phyloP scores from a whole-genome alignment of 2,113 vertebrate genomes.

The Alces alces region DNA sequence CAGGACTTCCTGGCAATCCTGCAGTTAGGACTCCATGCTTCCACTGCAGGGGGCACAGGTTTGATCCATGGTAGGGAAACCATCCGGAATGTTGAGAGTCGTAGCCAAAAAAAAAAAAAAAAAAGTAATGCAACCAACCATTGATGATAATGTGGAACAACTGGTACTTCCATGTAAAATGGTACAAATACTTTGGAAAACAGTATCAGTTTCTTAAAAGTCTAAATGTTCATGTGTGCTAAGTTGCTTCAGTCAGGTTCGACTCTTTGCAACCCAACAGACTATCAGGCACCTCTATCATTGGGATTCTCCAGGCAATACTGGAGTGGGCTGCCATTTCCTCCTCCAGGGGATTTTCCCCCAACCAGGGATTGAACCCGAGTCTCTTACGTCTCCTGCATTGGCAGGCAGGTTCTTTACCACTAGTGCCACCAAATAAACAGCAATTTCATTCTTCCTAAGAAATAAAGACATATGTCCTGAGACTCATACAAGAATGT shows the following conservation, averaged over 20 bases:
- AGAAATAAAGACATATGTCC: background rate
- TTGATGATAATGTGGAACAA: background rate
- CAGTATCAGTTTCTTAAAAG: background rate
- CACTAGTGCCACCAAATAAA: background rate
- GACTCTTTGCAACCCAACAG: background rate
- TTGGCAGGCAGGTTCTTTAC: background rate
- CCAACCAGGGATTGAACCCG: background rate
- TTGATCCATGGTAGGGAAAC: background rate
- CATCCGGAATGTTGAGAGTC: background rate
- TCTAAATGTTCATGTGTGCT: background rate
- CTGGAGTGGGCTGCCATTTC: background rate
- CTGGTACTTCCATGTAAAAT: background rate
- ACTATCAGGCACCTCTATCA: background rate
- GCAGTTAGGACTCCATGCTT: background rate
- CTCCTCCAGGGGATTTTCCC: background rate
- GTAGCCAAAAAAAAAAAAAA: background rate
- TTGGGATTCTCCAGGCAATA: background rate
- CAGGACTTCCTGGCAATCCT: background rate
- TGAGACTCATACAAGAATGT: background rate
- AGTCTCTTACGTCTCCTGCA: background rate
- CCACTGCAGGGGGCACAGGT: background rate
- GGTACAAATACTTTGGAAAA: background rate
- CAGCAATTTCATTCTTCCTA: background rate
- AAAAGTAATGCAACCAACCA: background rate
- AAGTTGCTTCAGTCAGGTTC: background rate